A percentile compares a stretch with the other conserved stretches of the same genome.
These are phyloP conservation scores for Antechinus stuartii DNA, from an alignment of 2,113 vertebrate species.

Conservation along the genomic window DNA sequence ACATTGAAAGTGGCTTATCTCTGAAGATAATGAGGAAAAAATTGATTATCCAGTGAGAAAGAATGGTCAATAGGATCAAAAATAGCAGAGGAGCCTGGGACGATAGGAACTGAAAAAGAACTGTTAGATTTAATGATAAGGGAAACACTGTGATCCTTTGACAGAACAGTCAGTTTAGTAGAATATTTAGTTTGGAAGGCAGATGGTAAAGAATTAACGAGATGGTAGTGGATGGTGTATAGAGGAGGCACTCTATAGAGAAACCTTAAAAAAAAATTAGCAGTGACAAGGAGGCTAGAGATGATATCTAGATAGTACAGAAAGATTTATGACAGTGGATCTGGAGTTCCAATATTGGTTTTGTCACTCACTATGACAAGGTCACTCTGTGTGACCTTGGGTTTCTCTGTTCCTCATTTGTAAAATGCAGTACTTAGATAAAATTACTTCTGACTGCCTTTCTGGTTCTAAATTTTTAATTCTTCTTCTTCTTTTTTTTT, in stretches of 20 bases:
- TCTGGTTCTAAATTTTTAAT: no score
- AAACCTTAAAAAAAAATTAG: not conserved
- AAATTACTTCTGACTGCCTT: no score
- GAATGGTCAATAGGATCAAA: not conserved
- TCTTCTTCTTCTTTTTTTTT: no score
- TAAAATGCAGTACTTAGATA: no score
- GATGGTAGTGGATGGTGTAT: not conserved
- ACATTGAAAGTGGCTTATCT: no score
- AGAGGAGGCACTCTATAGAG: not conserved
- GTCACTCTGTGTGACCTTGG: no score
- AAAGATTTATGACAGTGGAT: no score
- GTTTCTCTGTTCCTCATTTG: no score
- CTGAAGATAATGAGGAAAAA: not conserved
- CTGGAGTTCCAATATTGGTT: no score
- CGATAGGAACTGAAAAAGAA: not conserved
- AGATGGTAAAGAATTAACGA: not conserved
- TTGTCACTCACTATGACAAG: no score
- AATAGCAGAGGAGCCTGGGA: not conserved
- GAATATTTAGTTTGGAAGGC: not conserved
- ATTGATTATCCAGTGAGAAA: not conserved
- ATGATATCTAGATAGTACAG: not conserved
- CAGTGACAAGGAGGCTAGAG: not conserved
- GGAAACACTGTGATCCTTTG: not conserved
- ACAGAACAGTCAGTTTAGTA: not conserved
- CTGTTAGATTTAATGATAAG: not conserved